Conservation (phyloP, 2,797 vertebrate genomes). For the Aphelocoma californica region DNA sequence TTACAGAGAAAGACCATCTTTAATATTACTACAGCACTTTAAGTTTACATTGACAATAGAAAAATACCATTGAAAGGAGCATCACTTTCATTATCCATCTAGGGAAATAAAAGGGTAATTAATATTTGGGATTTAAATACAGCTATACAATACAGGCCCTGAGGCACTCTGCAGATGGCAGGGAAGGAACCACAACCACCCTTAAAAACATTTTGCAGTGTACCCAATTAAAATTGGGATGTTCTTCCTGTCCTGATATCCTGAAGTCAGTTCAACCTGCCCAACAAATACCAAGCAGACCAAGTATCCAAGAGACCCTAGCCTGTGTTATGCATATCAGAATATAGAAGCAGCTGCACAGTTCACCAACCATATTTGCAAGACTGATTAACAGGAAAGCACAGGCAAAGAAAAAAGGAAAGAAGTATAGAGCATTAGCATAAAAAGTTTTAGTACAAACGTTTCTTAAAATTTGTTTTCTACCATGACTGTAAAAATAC, state of each 20-base stretch:
- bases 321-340: not conserved
- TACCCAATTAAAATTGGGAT: not conserved
- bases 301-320: not conserved
- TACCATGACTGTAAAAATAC: not conserved
- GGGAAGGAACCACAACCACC: not conserved
- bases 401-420: not conserved
- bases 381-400: not conserved
- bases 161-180: not conserved
- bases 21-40: not conserved
- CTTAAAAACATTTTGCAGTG: not conserved
- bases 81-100: not conserved
- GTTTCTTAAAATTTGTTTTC: conserved; percentile 25
- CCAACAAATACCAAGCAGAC: not conserved
- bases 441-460: not conserved
- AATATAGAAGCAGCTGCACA: not conserved
- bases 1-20: not conserved
- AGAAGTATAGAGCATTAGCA: not conserved
- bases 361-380: not conserved
- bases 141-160: not conserved
- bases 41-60: not conserved
- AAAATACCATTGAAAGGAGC: not conserved
- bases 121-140: not conserved
- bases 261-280: not conserved
- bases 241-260: not conserved
- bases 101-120: not conserved